phyloP scores from a whole-genome alignment of 2,797 vertebrate species.

The Chaetophractus vellerosus region DNA sequence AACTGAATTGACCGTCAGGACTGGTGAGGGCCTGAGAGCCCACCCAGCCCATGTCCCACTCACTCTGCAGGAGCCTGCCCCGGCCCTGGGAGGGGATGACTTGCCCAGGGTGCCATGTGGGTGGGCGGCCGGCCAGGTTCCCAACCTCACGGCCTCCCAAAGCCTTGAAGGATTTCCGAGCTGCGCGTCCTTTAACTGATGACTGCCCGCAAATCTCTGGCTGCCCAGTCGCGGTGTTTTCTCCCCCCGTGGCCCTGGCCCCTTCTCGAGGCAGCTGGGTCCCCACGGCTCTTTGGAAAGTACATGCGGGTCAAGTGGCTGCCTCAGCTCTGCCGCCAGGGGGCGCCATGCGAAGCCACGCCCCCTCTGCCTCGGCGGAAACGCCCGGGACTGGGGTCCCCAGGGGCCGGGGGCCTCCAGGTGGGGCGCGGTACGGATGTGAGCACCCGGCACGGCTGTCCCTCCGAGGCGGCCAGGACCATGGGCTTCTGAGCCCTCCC shows the following conservation, averaged over 20 bases:
- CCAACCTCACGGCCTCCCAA: background rate
- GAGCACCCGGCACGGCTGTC: background rate
- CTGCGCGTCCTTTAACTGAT: background rate
- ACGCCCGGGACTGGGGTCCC: background rate
- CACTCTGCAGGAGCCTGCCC: background rate
- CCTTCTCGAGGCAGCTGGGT: too few relatives aligned
- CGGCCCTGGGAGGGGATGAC: background rate
- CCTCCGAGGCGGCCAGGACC: background rate
- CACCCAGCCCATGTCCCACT: background rate
- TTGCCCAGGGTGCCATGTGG: background rate
- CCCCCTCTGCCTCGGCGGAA: background rate
- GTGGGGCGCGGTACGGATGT: background rate
- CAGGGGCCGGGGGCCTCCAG: rapidly evolving
- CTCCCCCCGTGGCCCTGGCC: too few relatives aligned
- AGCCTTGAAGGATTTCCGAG: background rate
- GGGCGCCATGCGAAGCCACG: background rate
- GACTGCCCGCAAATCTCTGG: background rate
- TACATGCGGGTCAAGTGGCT: background rate
- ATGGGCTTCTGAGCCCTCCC: background rate
- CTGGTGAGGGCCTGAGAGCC: background rate
- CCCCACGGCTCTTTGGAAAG: background rate
- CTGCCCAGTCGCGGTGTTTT: background rate
- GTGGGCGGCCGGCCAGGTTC: background rate
- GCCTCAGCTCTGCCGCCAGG: conserved; percentile 36
- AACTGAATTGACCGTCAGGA: background rate